Conservation (phyloP, 1,140 invertebrate species). For the Pogonomyrmex californicus region DNA sequence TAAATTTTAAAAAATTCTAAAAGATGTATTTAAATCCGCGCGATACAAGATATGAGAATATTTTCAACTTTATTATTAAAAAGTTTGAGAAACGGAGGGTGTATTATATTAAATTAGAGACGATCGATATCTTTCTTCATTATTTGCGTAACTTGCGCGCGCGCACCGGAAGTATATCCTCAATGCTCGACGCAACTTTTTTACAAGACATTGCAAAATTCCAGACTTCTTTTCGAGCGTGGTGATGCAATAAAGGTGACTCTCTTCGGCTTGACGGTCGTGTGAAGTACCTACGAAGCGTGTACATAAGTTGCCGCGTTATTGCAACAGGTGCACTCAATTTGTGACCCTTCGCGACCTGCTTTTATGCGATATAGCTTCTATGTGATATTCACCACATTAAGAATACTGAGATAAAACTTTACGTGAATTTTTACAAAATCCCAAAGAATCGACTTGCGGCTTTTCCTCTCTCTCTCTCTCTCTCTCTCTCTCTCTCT, state of each 20-base stretch:
- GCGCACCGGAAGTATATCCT: not conserved
- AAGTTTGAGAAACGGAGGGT: not conserved
- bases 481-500: not conserved
- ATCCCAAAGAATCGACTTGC: conserved; percentile 1
- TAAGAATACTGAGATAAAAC: conserved; percentile 11
- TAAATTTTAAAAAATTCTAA: not conserved
- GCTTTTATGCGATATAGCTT: conserved; percentile 52
- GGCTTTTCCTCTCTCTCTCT: not conserved
- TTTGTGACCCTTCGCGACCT: conserved; percentile 73
- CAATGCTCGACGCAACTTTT: not conserved
- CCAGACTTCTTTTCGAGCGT: not conserved
- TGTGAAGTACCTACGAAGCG: conserved; percentile 39
- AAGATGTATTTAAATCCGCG: not conserved
- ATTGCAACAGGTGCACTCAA: conserved; percentile 76
- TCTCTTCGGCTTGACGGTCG: conserved; percentile 38
- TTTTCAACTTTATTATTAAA: not conserved
- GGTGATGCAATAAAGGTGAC: conserved; percentile 49
- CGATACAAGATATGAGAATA: not conserved
- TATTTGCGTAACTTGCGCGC: not conserved
- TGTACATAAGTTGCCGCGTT: conserved; percentile 51
- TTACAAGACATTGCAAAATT: conserved; percentile 11
- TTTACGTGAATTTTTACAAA: conserved; percentile 2
- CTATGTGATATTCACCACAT: conserved; percentile 9
- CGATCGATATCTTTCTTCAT: not conserved
- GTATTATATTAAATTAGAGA: not conserved